These are phyloP conservation scores for Drosophila rhopaloa DNA, from an alignment of 1,140 invertebrate genomes.

Conservation along the genomic window DNA sequence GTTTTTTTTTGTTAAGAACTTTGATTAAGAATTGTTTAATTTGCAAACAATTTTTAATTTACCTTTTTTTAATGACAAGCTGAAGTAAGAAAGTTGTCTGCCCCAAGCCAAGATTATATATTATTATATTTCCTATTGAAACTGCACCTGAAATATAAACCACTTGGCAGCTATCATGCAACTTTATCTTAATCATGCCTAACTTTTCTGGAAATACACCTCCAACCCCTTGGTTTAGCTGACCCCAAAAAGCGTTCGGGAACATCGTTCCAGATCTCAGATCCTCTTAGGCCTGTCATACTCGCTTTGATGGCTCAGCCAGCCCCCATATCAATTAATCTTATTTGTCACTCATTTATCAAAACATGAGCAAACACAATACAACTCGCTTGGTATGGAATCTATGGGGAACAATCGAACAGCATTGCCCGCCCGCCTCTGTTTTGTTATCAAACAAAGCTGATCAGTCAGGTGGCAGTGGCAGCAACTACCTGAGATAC, in stretches of 20 bases:
- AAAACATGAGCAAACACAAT: conserved; percentile 51
- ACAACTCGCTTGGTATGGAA: conserved; percentile 3
- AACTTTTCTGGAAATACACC: conserved; percentile 6
- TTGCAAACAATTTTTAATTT: no score
- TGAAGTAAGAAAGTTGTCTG: no score
- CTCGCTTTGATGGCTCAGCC: conserved; percentile 19
- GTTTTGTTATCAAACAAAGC: conserved; percentile 78
- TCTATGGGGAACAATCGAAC: conserved; percentile 40
- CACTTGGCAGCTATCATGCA: no score
- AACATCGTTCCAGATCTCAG: conserved; percentile 61
- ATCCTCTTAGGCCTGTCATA: conserved; percentile 76
- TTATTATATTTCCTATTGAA: no score
- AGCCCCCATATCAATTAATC: conserved; percentile 72
- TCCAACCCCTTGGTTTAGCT: not conserved
- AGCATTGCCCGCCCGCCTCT: conserved; percentile 25
- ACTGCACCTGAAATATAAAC: no score
- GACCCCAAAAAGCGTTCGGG: conserved; percentile 42
- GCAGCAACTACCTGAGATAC: conserved; percentile 69
- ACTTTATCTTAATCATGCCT: not conserved
- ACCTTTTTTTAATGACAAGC: no score
- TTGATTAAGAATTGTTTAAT: no score
- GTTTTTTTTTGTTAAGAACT: no score
- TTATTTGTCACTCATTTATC: conserved; percentile 81
- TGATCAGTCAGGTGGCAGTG: conserved; percentile 80
- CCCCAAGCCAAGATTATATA: no score